Conservation (phyloP, 2,888 invertebrate genomes). For the Zele albiditarsus region DNA sequence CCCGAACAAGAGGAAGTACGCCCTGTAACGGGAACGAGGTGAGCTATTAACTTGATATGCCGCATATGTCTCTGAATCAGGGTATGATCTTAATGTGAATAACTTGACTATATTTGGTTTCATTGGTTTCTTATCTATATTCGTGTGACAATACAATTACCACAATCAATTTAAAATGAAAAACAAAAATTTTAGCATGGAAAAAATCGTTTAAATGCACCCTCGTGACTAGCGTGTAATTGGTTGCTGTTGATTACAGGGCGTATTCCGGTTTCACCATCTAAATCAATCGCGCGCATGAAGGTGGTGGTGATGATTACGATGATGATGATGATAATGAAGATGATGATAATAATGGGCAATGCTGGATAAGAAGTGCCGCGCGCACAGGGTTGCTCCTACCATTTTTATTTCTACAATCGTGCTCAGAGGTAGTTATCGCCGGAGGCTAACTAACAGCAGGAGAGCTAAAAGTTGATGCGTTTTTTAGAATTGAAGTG, state of each 20-base stretch:
- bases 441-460: constrained; percentile 21
- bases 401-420: not conserved
- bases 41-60: not conserved
- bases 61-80: constrained; percentile 19
- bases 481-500: constrained; percentile 15
- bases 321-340: not conserved
- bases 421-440: not conserved
- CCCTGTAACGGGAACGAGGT: constrained; percentile 37
- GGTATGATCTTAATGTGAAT: constrained; percentile 27
- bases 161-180: not conserved
- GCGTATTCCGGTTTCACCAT: constrained; percentile 49
- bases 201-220: not conserved
- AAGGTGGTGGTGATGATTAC: constrained; percentile 19
- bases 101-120: not conserved
- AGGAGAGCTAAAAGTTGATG: constrained; percentile 11
- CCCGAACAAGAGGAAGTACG: not conserved
- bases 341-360: constrained; percentile 4
- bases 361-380: constrained; percentile 3
- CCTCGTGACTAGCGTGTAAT: constrained; percentile 62
- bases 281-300: constrained; percentile 50
- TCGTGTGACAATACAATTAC: not conserved
- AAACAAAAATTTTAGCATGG: constrained; percentile 28
- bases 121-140: no score
- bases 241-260: constrained; percentile 64
- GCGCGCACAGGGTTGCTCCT: constrained; percentile 2